Conservation (phyloP, 2,113 vertebrate species). For the Osmerus eperlanus region DNA sequence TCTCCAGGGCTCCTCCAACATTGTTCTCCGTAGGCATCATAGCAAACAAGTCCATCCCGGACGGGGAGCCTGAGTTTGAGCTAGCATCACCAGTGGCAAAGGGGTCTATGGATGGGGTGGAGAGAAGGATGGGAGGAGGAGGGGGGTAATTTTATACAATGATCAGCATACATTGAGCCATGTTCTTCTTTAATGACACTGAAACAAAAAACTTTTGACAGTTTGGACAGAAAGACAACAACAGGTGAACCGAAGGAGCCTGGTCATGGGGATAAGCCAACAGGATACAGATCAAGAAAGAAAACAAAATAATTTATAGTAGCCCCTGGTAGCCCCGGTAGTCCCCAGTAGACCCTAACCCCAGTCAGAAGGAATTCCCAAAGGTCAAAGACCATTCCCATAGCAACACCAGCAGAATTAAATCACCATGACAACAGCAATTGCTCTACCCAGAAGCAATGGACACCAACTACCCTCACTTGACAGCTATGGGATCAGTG, state of each 20-base stretch:
- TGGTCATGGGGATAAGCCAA: too few relatives aligned
- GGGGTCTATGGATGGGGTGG: slow-evolving; percentile 77
- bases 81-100: slow-evolving; percentile 87
- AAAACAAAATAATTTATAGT: too few relatives aligned
- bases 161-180: slow-evolving; percentile 3
- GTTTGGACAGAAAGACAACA: background rate
- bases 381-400: slow-evolving; percentile 4
- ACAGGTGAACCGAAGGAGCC: background rate
- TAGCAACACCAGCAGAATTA: slow-evolving; percentile 16
- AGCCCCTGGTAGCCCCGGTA: too few relatives aligned
- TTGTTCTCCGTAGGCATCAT: slow-evolving; percentile 87
- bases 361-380: too few relatives aligned
- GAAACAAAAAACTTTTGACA: background rate
- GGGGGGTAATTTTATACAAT: slow-evolving; percentile 33
- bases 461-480: slow-evolving; percentile 8
- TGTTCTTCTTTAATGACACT: background rate
- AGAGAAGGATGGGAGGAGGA: slow-evolving; percentile 37
- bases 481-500: slow-evolving; percentile 20
- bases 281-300: too few relatives aligned
- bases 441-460: slow-evolving; percentile 1
- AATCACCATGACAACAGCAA: slow-evolving; percentile 41
- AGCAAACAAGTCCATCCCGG: slow-evolving; percentile 93
- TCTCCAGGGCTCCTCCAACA: slow-evolving; percentile 67
- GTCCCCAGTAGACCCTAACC: slow-evolving; percentile 4
- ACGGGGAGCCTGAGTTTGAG: slow-evolving; percentile 70